Evolutionary conservation across 1,140 invertebrate genomes (phyloP).

Genomic region (Nixonia krombeini): DNA sequence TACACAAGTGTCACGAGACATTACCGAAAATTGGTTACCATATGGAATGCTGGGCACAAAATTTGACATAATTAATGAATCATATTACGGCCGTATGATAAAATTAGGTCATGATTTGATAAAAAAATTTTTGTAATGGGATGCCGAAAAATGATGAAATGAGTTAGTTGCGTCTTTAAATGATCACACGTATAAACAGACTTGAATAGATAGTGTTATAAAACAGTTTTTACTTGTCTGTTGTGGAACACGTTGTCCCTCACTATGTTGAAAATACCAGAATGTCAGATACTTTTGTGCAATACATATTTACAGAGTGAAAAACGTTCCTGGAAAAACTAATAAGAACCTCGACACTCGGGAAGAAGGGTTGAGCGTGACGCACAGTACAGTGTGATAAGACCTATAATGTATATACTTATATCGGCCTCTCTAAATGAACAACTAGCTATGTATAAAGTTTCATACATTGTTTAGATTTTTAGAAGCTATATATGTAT

Average conservation of each 20-base stretch:
- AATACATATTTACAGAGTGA: constrained; percentile 1
- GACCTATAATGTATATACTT: constrained; percentile 54
- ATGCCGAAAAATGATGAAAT: background rate
- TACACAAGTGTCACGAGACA: too few species aligned
- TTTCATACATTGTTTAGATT: constrained; percentile 66
- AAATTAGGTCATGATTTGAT: too few species aligned
- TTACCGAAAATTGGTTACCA: too few species aligned
- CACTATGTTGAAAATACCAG: background rate
- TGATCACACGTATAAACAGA: too few species aligned
- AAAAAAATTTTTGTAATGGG: too few species aligned
- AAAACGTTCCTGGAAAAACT: constrained; percentile 10
- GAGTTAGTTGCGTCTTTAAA: background rate
- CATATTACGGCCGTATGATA: too few species aligned
- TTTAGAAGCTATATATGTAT: constrained; percentile 47
- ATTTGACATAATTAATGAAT: too few species aligned
- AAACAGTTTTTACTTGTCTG: background rate
- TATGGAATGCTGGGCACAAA: too few species aligned
- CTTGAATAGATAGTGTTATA: background rate
- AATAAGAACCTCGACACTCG: constrained; percentile 5
- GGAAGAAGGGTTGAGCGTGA: constrained; percentile 8
- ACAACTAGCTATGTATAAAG: constrained; percentile 62
- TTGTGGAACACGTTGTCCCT: background rate
- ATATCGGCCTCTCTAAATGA: constrained; percentile 47
- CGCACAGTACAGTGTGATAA: constrained; percentile 10
- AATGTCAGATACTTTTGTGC: constrained; percentile 5